Percentiles rank a stretch among this genome's conserved stretches.
These are phyloP conservation scores for Malurus alboscapulatus DNA, from an alignment of 2,113 vertebrate species.

Conservation along the genomic window DNA sequence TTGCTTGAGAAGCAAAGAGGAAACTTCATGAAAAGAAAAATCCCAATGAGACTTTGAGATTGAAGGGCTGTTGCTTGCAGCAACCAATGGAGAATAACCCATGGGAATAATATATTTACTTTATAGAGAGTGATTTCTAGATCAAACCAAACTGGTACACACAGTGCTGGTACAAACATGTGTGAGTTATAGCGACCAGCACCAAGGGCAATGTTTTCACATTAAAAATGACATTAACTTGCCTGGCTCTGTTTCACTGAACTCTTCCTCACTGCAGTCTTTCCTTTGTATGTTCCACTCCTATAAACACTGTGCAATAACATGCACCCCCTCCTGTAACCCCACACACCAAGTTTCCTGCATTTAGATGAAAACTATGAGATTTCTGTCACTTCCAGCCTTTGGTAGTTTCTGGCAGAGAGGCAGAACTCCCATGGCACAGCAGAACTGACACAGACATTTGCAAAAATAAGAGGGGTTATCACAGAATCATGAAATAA, in stretches of 20 bases:
- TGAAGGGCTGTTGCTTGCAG: not conserved
- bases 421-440: not conserved
- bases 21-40: not conserved
- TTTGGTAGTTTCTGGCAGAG: not conserved
- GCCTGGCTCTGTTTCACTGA: not conserved
- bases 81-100: not conserved
- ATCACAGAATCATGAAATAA: not conserved
- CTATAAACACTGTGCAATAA: not conserved
- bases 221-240: not conserved
- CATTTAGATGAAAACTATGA: not conserved
- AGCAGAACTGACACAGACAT: not conserved
- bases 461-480: not conserved
- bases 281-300: not conserved
- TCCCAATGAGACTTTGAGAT: not conserved
- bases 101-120: not conserved
- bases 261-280: not conserved
- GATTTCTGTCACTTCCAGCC: not conserved
- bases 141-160: not conserved
- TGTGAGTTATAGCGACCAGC: not conserved
- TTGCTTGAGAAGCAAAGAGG: not conserved
- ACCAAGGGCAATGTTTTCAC: not conserved
- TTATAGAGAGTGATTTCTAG: not conserved
- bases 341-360: not conserved
- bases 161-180: fast-evolving
- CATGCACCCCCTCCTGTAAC: fast-evolving